phyloP scores from a whole-genome alignment of 2,113 vertebrate species.

The Antennarius striatus region DNA sequence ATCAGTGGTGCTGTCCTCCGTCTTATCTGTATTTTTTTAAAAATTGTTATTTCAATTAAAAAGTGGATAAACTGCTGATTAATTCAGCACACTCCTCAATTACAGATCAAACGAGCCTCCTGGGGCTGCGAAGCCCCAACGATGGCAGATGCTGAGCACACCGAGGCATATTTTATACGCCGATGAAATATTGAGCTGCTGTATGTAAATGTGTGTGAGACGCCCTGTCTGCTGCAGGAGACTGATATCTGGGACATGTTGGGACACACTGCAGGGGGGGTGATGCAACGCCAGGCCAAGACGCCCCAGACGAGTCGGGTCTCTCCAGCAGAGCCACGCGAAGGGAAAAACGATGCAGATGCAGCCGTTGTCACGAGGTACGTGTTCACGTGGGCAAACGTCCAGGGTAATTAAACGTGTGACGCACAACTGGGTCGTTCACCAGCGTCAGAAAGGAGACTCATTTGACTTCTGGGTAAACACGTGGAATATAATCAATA shows the following conservation, averaged over 20 bases:
- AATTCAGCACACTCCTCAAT: constrained; percentile 98
- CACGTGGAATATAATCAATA: no score
- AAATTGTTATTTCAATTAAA: constrained; percentile 90
- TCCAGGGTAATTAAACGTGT: no score
- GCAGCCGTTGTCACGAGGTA: no score
- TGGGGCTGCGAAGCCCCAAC: constrained; percentile 85
- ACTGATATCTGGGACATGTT: constrained; percentile 74
- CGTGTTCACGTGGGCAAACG: no score
- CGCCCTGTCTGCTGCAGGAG: constrained; percentile 64
- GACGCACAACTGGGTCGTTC: no score
- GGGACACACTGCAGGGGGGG: constrained; percentile 46
- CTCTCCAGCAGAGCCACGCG: constrained; percentile 25
- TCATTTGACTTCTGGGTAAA: no score
- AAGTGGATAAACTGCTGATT: constrained; percentile 96
- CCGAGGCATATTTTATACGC: constrained; percentile 91
- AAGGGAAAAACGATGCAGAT: background rate
- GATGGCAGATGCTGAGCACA: constrained; percentile 93
- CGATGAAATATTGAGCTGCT: constrained; percentile 96
- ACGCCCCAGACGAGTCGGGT: constrained; percentile 39
- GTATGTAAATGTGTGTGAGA: constrained; percentile 72
- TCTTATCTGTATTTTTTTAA: constrained; percentile 79
- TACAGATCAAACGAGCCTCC: constrained; percentile 96
- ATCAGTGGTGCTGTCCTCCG: constrained; percentile 82
- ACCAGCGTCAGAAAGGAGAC: no score
- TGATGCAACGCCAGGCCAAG: constrained; percentile 73